Percentiles rank a stretch among this genome's conserved stretches.
Conservation (phyloP, 2,888 invertebrate species). For the Athalia circularis region DNA sequence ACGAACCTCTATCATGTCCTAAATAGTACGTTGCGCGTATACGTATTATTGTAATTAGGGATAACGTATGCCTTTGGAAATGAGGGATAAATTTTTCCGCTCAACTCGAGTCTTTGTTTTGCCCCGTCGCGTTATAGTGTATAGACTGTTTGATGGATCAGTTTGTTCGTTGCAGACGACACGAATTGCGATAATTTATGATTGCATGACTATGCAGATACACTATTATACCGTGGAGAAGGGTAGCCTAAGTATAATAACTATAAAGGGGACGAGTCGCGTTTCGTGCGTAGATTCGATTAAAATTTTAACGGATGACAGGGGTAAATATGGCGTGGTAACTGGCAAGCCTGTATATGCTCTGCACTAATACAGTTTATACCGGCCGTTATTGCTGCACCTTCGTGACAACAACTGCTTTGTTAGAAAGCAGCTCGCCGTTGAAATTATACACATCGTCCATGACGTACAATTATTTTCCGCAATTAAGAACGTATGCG, state of each 20-base stretch:
- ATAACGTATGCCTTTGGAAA: neutral
- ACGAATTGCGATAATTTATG: too few relatives aligned
- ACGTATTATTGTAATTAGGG: neutral
- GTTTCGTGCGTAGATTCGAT: conserved; percentile 41
- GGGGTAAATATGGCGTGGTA: conserved; percentile 31
- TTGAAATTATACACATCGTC: conserved; percentile 1
- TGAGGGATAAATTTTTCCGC: too few relatives aligned
- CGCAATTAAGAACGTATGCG: conserved; percentile 18
- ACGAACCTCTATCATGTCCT: conserved; percentile 31
- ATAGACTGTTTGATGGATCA: neutral
- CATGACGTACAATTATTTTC: conserved; percentile 14
- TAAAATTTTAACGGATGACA: conserved; percentile 37
- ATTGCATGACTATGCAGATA: too few relatives aligned
- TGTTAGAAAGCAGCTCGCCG: conserved; percentile 18
- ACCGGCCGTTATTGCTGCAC: neutral
- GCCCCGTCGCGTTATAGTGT: neutral
- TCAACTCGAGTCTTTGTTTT: neutral
- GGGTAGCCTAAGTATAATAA: neutral
- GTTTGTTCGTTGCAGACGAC: too few relatives aligned
- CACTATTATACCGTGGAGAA: too few relatives aligned
- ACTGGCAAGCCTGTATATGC: neutral
- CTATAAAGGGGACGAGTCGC: conserved; percentile 12
- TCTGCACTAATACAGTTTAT: too few relatives aligned
- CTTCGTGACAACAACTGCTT: conserved; percentile 32
- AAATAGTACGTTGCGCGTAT: neutral